Evolutionary conservation across 2,888 invertebrate genomes (phyloP).

Genomic region (Psococerastis gibbosa): DNA sequence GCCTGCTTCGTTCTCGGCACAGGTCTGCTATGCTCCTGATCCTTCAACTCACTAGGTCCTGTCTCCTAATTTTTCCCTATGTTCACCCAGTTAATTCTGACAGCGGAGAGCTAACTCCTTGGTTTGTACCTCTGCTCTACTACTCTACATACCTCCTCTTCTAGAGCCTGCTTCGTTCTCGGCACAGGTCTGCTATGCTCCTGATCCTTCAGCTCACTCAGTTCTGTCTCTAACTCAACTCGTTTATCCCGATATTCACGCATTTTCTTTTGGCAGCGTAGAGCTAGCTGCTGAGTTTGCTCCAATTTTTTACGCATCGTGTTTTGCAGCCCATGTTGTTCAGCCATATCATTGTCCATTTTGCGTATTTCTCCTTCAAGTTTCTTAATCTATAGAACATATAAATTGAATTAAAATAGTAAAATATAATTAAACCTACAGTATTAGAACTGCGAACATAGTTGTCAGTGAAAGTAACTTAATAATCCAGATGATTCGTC

Average conservation of each 20-base stretch:
- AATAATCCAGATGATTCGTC: no score
- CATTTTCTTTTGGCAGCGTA: constrained; percentile 17
- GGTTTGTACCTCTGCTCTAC: no score
- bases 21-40: constrained; percentile 18
- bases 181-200: constrained; percentile 17
- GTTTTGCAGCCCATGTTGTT: constrained; percentile 16
- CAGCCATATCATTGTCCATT: constrained; percentile 17
- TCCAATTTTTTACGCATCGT: constrained; percentile 19
- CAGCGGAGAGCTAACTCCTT: constrained; percentile 16
- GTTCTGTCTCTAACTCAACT: constrained; percentile 25
- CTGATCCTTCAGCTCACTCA: constrained; percentile 24
- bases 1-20: background rate
- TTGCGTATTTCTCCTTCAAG: constrained; percentile 17
- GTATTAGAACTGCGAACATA: no score
- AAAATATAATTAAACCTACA: no score
- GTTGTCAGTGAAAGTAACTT: no score
- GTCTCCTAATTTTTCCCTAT: constrained; percentile 22
- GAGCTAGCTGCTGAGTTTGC: constrained; percentile 20
- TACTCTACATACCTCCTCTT: background rate
- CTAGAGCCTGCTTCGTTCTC: background rate
- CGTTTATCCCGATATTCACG: constrained; percentile 19
- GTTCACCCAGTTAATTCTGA: constrained; percentile 19
- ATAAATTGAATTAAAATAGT: no score
- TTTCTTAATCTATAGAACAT: constrained; percentile 14
- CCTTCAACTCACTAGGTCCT: constrained; percentile 27